Conservation (phyloP, 2,797 vertebrate species). For the Etheostoma perlongum region DNA sequence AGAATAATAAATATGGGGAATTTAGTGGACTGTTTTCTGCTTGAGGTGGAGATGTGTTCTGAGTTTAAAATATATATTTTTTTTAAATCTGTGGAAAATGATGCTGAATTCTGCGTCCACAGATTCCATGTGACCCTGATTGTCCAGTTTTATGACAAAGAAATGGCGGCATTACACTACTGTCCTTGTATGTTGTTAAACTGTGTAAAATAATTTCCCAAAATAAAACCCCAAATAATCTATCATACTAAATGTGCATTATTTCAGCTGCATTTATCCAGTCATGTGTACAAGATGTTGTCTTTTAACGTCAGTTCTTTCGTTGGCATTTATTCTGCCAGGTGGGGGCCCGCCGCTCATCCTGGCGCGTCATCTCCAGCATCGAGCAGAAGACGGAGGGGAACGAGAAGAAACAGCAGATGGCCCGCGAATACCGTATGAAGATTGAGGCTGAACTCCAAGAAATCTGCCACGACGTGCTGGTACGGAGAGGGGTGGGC, state of each 20-base stretch:
- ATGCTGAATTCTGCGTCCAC: too few species aligned
- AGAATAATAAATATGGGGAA: too few species aligned
- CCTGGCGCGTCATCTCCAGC: slow-evolving; percentile 98
- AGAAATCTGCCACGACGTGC: slow-evolving; percentile 97
- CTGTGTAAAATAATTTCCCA: neutral
- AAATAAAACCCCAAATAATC: too few species aligned
- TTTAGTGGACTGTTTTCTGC: too few species aligned
- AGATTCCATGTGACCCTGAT: too few species aligned
- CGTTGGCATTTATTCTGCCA: slow-evolving; percentile 13
- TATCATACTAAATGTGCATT: neutral
- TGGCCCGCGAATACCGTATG: slow-evolving; percentile 95
- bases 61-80: too few species aligned
- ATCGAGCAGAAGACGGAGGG: slow-evolving; percentile 97
- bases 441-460: slow-evolving; percentile 96
- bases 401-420: slow-evolving; percentile 97
- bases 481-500: slow-evolving; percentile 84
- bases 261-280: neutral
- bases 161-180: too few species aligned
- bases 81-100: too few species aligned
- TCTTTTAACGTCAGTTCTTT: neutral
- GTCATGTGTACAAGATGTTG: neutral
- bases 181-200: neutral
- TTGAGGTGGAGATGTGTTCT: too few species aligned
- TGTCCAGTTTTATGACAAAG: neutral
- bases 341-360: slow-evolving; percentile 96